These are phyloP conservation scores for Rana temporaria DNA, from an alignment of 2,113 vertebrate genomes.

Conservation along the genomic window DNA sequence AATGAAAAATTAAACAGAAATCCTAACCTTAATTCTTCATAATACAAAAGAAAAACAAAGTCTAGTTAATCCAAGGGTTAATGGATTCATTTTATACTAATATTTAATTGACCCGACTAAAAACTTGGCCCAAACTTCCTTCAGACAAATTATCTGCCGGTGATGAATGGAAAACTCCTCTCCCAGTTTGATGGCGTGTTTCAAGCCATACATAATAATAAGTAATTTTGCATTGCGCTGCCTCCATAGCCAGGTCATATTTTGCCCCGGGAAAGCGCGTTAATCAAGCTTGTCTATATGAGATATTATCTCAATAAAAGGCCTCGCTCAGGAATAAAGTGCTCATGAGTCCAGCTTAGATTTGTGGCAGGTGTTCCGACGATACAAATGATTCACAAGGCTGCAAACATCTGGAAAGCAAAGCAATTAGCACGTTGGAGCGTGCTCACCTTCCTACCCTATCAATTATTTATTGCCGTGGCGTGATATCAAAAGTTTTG, in stretches of 20 bases:
- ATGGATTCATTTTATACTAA: not conserved
- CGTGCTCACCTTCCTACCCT: conserved; percentile 11
- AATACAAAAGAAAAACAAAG: no score
- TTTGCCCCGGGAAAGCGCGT: conserved; percentile 18
- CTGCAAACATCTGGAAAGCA: conserved; percentile 43
- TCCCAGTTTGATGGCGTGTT: not conserved
- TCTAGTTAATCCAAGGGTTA: not conserved
- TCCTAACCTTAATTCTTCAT: no score
- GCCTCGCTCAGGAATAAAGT: conserved; percentile 29
- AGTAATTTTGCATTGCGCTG: not conserved
- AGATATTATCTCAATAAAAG: conserved; percentile 18
- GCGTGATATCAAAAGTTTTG: conserved; percentile 42
- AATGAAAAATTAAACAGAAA: no score
- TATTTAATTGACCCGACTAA: not conserved
- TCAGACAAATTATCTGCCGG: not conserved
- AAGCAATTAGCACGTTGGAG: conserved; percentile 27
- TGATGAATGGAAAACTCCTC: conserved; percentile 1
- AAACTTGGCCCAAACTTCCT: conserved; percentile 3
- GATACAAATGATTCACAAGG: conserved; percentile 40
- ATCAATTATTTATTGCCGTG: conserved; percentile 39
- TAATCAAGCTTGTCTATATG: conserved; percentile 34
- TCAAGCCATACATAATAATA: conserved; percentile 22
- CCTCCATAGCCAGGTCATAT: conserved; percentile 17
- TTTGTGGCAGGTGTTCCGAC: conserved; percentile 44
- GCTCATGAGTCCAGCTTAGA: conserved; percentile 7